Base-by-base conservation (phyloP, 2,113 vertebrate genomes). In the Phoxinus phoxinus region DNA sequence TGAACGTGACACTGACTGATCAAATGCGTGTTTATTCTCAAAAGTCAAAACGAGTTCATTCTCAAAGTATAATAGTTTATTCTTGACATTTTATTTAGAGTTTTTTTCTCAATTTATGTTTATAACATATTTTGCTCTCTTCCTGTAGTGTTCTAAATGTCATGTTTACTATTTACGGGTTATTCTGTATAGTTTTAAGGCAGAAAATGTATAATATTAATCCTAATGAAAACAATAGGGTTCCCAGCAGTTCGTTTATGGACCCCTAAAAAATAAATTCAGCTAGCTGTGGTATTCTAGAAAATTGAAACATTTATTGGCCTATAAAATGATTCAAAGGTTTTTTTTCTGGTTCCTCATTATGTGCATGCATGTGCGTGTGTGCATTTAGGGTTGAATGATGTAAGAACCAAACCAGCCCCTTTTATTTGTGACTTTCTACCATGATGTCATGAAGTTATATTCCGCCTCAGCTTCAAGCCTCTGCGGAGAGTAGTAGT, bases 351-450 rank as follows among this genome's bases (percentile, higher is more conserved):
- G 83, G 51, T 65, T 35, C 23, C n/a, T 67, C 30, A 35, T 75
- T 85, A 9, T 71, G 63, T 59, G 48, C 58, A 46, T 35, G 32
- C 79, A 44, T 12, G 46, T 74, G 77, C 35, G 78, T 41, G 19
- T 32, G 7, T 78, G 58, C 65, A 56, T 25, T 56, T 67, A 9
- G 46, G 63, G 10, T 71, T 71, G n/a, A 61, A 75, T 59, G 41
- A 81, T 86, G 85, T 53, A 41, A 69, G 10, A 3, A 83, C 32
- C 67, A 53, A 23, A 72, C 46, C 63, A 71, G 25, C 23, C 48
- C 23, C 48, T 83, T 72, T 83, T 23, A 58, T 83, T 72, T 71
- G 27, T 83, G 48, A 37, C 48, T 83, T 83, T 83, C 12, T 41
- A 71, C 46, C 48, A 72, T 83, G 81, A 83, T 58, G 48, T 83